phyloP scores from a whole-genome alignment of 2,797 vertebrate species.

The Sarcoramphus papa region DNA sequence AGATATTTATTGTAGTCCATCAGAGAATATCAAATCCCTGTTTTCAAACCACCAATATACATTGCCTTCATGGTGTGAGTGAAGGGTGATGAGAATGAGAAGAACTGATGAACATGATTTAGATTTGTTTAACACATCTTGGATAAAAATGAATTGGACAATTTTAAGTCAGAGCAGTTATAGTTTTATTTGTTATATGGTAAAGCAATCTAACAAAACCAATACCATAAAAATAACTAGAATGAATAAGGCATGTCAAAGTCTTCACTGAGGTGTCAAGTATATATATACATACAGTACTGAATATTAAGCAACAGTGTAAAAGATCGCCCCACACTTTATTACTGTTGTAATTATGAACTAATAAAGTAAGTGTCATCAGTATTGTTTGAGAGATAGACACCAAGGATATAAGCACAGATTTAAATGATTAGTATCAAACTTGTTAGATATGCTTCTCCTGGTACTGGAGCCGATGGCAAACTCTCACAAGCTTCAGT shows the following conservation, averaged over 20 bases:
- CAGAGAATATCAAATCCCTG: constrained; percentile 63
- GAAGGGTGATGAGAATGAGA: not conserved
- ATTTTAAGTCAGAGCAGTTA: constrained; percentile 23
- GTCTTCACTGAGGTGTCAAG: constrained; percentile 54
- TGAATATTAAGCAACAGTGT: constrained; percentile 49
- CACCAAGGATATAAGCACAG: not conserved
- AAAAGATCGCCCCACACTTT: not conserved
- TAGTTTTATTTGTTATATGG: constrained; percentile 41
- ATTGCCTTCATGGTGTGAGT: constrained; percentile 20
- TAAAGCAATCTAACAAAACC: constrained; percentile 55
- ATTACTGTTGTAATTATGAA: not conserved
- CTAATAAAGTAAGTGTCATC: not conserved
- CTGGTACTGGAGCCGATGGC: not conserved
- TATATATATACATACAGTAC: constrained; percentile 59
- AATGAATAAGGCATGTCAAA: constrained; percentile 35
- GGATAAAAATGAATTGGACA: not conserved
- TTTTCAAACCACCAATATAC: constrained; percentile 35
- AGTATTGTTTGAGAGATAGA: not conserved
- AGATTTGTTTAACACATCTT: not conserved
- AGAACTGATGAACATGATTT: not conserved
- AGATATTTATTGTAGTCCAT: constrained; percentile 50
- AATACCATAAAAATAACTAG: constrained; percentile 46
- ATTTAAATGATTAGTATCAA: not conserved
- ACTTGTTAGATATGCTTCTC: not conserved
- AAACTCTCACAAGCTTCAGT: constrained; percentile 15